Evolutionary conservation across 2,797 vertebrate genomes (phyloP), one percentile per base, ranked within the genome.

Genomic region (Distichodus sexfasciatus): DNA sequence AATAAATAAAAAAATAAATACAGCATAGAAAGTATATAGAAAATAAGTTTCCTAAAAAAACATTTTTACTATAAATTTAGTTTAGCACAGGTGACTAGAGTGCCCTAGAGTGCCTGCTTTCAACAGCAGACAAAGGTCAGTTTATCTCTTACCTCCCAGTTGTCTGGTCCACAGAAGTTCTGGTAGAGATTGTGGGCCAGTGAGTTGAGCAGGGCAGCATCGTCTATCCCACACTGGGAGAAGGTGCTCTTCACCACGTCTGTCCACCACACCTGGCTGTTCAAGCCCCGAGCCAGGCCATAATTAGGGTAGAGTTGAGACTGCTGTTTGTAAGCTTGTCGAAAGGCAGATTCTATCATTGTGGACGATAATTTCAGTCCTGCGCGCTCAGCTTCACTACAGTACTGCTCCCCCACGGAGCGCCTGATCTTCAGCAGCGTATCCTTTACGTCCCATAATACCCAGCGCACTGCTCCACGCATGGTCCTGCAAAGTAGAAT

Each of bases 401-500:
- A 91, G 35, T 98, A 99, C 53, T 94, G 93, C 54, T 92, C 84
- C 1, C 93, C 95, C 1, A 97, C 87, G 0, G 96, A 92, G 2
- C 24, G 65, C 17, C 92, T 92, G 62, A 97, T 88, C 72, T 90
- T 93, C 55, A 99, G 80, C 57, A 99, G 82, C 0, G 97, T 98
- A 85, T 97, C 94, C 64, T 94, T 97, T 71, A 96, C 92, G 0
- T 98, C 97, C 97, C 97, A 99, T 0, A 97, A 91, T 44, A 99
- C 82, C 66, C 96, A 92, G 15, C 86, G 90, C 21, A 95, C 85
- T 44, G 85, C 64, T 74, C 54, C 74, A 36, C 55, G 64, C 94
- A 94, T 95, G 3, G 47, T 62, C 38, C 71, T 73, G 14, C 24
- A 53, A 65, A 23, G 53, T 1, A 57, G 40, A 29, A 46, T 1